Percentiles rank a stretch among this genome's conserved stretches.
phyloP scores from a whole-genome alignment of 2,113 vertebrate genomes.

The Willisornis vidua region DNA sequence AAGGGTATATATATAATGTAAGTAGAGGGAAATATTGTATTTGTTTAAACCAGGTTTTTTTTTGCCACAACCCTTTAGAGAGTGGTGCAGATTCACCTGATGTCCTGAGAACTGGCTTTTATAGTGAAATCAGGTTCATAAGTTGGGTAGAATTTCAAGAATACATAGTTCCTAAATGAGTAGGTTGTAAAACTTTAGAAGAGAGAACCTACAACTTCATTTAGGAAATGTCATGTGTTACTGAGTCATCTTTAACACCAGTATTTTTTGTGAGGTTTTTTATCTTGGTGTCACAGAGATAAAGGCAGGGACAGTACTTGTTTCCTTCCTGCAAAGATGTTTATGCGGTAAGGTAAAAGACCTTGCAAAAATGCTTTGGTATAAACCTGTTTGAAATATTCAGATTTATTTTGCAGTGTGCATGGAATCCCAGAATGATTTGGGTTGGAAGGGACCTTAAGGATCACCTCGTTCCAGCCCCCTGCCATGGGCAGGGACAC shows the following conservation, averaged over 20 bases:
- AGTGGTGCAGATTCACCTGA: not conserved
- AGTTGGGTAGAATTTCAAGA: not conserved
- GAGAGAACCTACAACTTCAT: not conserved
- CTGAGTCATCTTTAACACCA: not conserved
- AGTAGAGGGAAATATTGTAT: not conserved
- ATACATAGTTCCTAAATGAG: not conserved
- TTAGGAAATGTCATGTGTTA: not conserved
- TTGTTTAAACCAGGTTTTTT: not conserved
- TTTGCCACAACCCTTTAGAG: not conserved
- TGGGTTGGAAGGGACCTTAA: not conserved
- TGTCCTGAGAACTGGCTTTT: not conserved
- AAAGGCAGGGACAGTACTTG: not conserved
- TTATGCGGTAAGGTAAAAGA: not conserved
- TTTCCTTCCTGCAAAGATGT: not conserved
- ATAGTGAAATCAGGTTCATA: not conserved
- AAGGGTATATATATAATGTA: not conserved
- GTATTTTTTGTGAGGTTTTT: not conserved
- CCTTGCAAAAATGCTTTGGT: not conserved
- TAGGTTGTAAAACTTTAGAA: not conserved
- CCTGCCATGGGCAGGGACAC: not conserved
- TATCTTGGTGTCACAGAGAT: not conserved
- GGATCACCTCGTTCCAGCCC: not conserved
- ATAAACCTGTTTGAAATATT: not conserved
- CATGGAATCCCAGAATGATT: not conserved
- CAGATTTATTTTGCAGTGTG: not conserved